Evolutionary conservation across 2,797 vertebrate genomes (phyloP).

Genomic region (Tenualosa ilisha): DNA sequence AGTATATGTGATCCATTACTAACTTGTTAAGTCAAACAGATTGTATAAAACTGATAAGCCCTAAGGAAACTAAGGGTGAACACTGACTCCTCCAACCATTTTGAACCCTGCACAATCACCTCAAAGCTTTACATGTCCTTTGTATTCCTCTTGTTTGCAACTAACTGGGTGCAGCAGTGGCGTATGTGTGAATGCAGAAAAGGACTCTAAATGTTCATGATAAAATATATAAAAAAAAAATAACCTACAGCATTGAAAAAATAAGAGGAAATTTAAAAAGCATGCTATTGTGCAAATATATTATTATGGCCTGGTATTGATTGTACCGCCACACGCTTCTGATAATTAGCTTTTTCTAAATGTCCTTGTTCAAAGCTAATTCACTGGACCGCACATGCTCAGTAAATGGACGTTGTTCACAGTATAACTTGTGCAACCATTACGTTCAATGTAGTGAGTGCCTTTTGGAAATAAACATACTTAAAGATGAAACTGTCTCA

Average conservation of each 20-base stretch:
- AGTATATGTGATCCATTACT: slow-evolving; percentile 18
- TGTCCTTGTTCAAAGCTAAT: slow-evolving; percentile 49
- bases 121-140: slow-evolving; percentile 45
- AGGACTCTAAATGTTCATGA: slow-evolving; percentile 53
- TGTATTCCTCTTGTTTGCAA: slow-evolving; percentile 45
- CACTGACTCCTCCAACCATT: slow-evolving; percentile 39
- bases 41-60: slow-evolving; percentile 45
- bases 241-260: slow-evolving; percentile 56
- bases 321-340: slow-evolving; percentile 65
- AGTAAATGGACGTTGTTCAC: slow-evolving; percentile 58
- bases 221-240: slow-evolving; percentile 48
- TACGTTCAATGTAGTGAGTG: slow-evolving; percentile 68
- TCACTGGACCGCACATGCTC: slow-evolving; percentile 50
- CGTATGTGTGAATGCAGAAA: slow-evolving; percentile 61
- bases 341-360: slow-evolving; percentile 48
- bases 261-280: slow-evolving; percentile 51
- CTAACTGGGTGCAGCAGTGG: slow-evolving; percentile 43
- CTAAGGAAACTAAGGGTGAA: slow-evolving; percentile 19
- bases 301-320: slow-evolving; percentile 65
- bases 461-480: slow-evolving; percentile 70
- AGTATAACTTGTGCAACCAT: slow-evolving; percentile 59
- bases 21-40: slow-evolving; percentile 34
- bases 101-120: slow-evolving; percentile 23
- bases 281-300: slow-evolving; percentile 68
- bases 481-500: slow-evolving; percentile 39